Conservation (phyloP, 2,113 vertebrate genomes). For the Coracopsis vasa region DNA sequence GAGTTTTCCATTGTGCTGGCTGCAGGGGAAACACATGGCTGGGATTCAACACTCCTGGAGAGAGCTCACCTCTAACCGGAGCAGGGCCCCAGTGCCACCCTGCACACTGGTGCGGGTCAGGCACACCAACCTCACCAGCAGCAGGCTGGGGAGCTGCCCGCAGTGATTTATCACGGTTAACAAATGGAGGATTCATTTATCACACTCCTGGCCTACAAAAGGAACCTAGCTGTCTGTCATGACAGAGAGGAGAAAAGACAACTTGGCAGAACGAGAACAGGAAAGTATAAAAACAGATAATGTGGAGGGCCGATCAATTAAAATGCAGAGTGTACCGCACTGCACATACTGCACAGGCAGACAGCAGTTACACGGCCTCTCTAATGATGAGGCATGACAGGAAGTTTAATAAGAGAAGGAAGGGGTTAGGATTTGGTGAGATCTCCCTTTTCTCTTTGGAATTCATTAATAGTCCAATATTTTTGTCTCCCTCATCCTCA, state of each 20-base stretch:
- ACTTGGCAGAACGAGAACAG: neutral
- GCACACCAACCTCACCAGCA: neutral
- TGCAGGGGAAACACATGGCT: neutral
- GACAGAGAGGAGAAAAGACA: neutral
- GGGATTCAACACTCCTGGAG: fast-evolving
- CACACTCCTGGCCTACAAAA: neutral
- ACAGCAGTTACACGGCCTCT: neutral
- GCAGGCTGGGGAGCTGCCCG: neutral
- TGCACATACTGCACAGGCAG: neutral
- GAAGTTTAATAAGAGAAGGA: constrained; percentile 12
- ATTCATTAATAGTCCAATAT: neutral
- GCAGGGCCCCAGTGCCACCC: neutral
- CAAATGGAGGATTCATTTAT: neutral
- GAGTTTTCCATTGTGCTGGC: neutral
- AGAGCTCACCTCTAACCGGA: neutral
- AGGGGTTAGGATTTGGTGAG: neutral
- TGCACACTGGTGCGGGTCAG: fast-evolving
- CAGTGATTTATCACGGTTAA: neutral
- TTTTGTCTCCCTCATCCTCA: neutral
- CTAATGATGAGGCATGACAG: neutral
- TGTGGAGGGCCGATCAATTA: neutral
- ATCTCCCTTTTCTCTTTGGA: neutral
- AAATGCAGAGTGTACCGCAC: neutral
- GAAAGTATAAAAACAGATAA: neutral
- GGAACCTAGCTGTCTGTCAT: neutral